Base-by-base conservation (phyloP, 2,797 vertebrate genomes). In the Gallirallus australis region DNA sequence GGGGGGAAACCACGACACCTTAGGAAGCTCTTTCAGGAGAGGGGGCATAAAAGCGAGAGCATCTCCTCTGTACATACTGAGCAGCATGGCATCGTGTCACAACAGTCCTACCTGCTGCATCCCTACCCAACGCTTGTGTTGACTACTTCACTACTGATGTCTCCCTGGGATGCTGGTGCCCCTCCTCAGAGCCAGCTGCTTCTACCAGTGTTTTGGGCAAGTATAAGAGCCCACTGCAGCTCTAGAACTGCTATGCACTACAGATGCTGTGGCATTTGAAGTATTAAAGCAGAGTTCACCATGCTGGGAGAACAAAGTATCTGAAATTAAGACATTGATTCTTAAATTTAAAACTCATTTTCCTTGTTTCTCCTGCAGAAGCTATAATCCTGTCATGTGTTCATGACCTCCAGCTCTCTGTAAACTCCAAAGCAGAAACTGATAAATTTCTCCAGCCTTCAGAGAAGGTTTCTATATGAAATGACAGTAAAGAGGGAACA, bases 301-400 rank as follows among this genome's bases (percentile, higher is more conserved):
- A 30, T 14, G 70, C 59, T 86, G 73, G 48, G 70, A 84, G 63
- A 84, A 93, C n/a, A 88, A 84, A 80, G 37, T 19, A 85, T 40
- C 61, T 85, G 82, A 91, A 95, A 94, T 86, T 50, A 92, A 93
- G 78, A 86, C 40, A 79, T 25, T 35, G 81, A 86, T 80, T 91
- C 89, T 90, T 87, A 72, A 73, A 90, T 94, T 89, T 78, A 79
- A 82, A 86, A 76, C 68, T 85, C 60, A 61, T 82, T 89, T 89
- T 73, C 52, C 30, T 60, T 21, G 16, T 81, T 90, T 73, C 57
- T 89, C 65, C 82, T 35, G 53, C 60, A 86, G 64, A 90, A 94
- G 71, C 71, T 77, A 8, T 47, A 89, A 87, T 64, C 59, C 50
- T 60, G 31, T 60, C 86, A 70, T 64, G 82, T 80, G 56, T 39